Base-by-base conservation (phyloP, 1,140 invertebrate genomes). In the Cyrtorhinus lividipennis region DNA sequence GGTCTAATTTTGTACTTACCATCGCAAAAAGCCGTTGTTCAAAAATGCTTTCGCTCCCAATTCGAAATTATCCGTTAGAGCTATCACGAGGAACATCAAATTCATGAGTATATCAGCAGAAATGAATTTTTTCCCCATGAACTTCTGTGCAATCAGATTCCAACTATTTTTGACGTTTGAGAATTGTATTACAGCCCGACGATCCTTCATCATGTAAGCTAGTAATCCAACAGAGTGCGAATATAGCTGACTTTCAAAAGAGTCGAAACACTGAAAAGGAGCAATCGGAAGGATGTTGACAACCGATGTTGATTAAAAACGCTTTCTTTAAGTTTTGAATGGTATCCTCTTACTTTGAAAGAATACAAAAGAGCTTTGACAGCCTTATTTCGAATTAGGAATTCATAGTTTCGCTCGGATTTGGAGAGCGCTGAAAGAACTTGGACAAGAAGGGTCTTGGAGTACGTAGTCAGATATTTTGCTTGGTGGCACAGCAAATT, bases 101-200 rank as follows among this genome's bases (percentile, higher is more conserved):
- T 53, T 53, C 48, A 53, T 53, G 10, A 53, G 20, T 13, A 53
- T 53, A 20, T 53, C 48, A 5, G 48, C 48, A 5, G 48, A 53
- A 53, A 53, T 53, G 48, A 53, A 53, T 22, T 53, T 22, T 22
- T 20, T 53, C 20, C 18, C 48, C 10, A 53, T 53, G 20, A 53
- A 53, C 20, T 53, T 53, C 5, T 53, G 5, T 15, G 48, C 48
- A 5, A 53, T 5, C 20, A 53, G 48, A 22, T 53, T 22, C 10
- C 20, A 53, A 20, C 48, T 53, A 20, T 53, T 53, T 53, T 53
- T 53, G 8, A 53, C 48, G 48, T 53, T 53, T 53, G 48, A 53
- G 18, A 53, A 53, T 20, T 53, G 48, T 15, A 53, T 53, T 10
- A 53, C 48, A 15, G 48, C 48, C 18, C 48, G 8, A 13, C 48